These are phyloP conservation scores for Drosophila jambulina DNA, from an alignment of 1,140 invertebrate species.

Conservation along the genomic window DNA sequence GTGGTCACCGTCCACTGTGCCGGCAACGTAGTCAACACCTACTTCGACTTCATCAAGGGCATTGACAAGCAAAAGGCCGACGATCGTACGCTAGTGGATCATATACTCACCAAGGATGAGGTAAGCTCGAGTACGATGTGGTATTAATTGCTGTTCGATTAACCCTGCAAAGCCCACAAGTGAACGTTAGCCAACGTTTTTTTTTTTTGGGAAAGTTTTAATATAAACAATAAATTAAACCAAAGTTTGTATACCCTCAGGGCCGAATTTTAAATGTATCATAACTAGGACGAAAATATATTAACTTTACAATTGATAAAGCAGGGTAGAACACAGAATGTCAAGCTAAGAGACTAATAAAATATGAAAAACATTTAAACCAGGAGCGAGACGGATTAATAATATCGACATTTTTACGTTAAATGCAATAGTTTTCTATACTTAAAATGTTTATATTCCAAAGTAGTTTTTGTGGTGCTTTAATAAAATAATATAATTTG, in stretches of 20 bases:
- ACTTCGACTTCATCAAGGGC: constrained; percentile 97
- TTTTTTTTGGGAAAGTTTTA: background rate
- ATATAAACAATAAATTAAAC: background rate
- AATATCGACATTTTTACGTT: background rate
- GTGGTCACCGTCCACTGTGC: constrained; percentile 96
- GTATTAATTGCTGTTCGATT: constrained; percentile 8
- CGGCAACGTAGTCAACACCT: constrained; percentile 98
- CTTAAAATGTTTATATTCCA: background rate
- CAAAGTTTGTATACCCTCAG: too few relatives aligned
- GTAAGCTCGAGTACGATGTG: constrained; percentile 44
- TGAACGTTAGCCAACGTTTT: background rate
- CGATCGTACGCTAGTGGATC: constrained; percentile 96
- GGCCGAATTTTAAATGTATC: too few relatives aligned
- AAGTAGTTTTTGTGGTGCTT: background rate
- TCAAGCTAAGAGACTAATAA: background rate
- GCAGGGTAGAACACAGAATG: background rate
- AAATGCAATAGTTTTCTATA: background rate
- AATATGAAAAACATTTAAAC: background rate
- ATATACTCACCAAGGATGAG: constrained; percentile 88
- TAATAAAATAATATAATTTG: background rate
- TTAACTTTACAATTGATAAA: too few relatives aligned
- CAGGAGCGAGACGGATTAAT: background rate
- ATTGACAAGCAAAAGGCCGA: constrained; percentile 96
- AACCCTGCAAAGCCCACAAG: background rate
- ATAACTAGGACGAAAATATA: too few relatives aligned